Conservation (phyloP, 2,888 invertebrate species). For the Paralinhomoeus sp. region DNA sequence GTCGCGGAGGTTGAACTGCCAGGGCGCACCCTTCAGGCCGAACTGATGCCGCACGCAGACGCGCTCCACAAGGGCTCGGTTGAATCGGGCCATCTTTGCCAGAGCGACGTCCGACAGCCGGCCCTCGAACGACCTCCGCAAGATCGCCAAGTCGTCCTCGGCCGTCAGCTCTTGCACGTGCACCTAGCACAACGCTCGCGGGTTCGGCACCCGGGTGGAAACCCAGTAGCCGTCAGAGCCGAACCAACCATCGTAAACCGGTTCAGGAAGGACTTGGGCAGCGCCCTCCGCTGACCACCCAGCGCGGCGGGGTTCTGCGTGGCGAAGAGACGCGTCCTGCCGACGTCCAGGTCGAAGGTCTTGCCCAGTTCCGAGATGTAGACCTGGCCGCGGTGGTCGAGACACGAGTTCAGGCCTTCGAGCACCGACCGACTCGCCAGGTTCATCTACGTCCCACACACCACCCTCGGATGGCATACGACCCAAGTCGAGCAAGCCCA, state of each 20-base stretch:
- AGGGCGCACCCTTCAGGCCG: conserved; percentile 64
- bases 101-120: conserved; percentile 17
- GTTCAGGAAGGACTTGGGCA: conserved; percentile 88
- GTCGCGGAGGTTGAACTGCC: conserved; percentile 91
- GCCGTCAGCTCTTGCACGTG: conserved; percentile 14
- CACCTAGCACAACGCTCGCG: no score
- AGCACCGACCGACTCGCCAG: conserved; percentile 91
- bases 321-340: conserved; percentile 64
- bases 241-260: conserved; percentile 62
- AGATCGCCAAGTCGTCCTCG: conserved; percentile 27
- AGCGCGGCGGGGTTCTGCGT: conserved; percentile 90
- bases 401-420: conserved; percentile 90
- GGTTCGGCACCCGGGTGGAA: no score
- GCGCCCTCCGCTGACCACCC: conserved; percentile 79
- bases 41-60: conserved; percentile 34
- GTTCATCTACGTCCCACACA: conserved; percentile 42
- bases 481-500: no score
- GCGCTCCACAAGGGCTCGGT: conserved; percentile 30
- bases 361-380: conserved; percentile 78
- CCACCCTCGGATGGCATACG: no score
- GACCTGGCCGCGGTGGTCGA: conserved; percentile 87
- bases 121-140: conserved; percentile 27
- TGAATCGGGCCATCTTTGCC: conserved; percentile 49
- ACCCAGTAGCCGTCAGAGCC: no score
- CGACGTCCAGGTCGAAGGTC: conserved; percentile 25